Percentiles rank a stretch among this genome's conserved stretches.
These are phyloP conservation scores for Liodrosophila aerea DNA, from an alignment of 2,888 invertebrate species.

Conservation along the genomic window DNA sequence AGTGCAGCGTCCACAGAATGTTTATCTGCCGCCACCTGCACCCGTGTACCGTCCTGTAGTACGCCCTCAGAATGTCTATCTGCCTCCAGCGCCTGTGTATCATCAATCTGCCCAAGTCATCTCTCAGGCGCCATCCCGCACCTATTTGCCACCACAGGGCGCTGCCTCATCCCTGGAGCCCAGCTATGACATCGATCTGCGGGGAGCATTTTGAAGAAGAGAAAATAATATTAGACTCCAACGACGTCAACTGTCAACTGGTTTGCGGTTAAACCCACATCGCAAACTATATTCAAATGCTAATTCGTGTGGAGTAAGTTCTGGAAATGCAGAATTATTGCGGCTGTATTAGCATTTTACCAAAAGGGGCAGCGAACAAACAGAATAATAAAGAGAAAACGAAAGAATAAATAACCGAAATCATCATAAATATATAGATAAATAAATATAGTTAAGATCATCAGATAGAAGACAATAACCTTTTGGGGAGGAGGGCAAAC, in stretches of 20 bases:
- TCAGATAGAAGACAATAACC: conserved; percentile 45
- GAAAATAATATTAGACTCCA: neutral
- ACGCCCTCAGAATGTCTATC: conserved; percentile 23
- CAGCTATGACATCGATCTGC: conserved; percentile 9
- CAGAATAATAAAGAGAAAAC: conserved; percentile 42
- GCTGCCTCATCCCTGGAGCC: conserved; percentile 19
- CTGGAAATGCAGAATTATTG: conserved; percentile 43
- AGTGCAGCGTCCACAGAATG: conserved; percentile 5
- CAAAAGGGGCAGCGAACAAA: conserved; percentile 33
- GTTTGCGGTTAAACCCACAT: conserved; percentile 52
- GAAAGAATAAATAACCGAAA: conserved; percentile 22
- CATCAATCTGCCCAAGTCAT: neutral
- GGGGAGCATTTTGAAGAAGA: conserved; percentile 8
- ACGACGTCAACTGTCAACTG: conserved; percentile 27
- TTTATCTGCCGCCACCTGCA: conserved; percentile 5
- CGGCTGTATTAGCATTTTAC: conserved; percentile 53
- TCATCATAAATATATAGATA: conserved; percentile 10
- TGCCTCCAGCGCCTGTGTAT: conserved; percentile 13
- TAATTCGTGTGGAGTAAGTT: conserved; percentile 43
- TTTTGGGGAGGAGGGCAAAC: conserved; percentile 12
- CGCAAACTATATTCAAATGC: conserved; percentile 60
- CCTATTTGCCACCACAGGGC: conserved; percentile 40
- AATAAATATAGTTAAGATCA: conserved; percentile 16
- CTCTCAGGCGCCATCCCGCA: conserved; percentile 2
- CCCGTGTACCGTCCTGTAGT: conserved; percentile 2